Evolutionary conservation across 2,797 vertebrate species (phyloP).

Genomic region (Okamejei kenojei): DNA sequence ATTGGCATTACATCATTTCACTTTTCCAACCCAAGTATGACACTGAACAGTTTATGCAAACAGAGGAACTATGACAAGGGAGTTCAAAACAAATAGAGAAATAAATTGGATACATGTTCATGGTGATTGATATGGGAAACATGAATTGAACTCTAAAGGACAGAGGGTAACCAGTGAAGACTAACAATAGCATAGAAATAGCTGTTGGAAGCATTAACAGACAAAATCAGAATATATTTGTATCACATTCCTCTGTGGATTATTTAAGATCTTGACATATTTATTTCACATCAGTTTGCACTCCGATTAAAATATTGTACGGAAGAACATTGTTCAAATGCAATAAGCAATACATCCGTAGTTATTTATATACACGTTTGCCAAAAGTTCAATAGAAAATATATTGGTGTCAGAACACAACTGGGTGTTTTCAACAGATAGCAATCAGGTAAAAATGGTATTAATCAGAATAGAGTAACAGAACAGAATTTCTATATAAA

Average conservation of each 20-base stretch:
- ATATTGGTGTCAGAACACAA: neutral
- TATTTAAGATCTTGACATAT: neutral
- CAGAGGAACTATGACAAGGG: neutral
- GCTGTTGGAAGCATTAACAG: neutral
- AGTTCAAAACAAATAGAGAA: slow-evolving; percentile 39
- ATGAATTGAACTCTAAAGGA: slow-evolving; percentile 20
- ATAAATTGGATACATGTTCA: slow-evolving; percentile 1
- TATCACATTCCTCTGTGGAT: slow-evolving; percentile 10
- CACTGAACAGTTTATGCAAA: slow-evolving; percentile 36
- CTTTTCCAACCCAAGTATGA: slow-evolving; percentile 35
- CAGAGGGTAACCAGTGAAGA: slow-evolving; percentile 20
- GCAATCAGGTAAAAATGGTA: neutral
- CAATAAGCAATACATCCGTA: neutral
- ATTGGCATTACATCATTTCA: slow-evolving; percentile 32
- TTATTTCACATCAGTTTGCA: neutral
- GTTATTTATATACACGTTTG: neutral
- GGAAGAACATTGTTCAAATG: neutral
- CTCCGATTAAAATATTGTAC: neutral
- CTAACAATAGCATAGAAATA: slow-evolving; percentile 23
- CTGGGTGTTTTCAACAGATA: no score
- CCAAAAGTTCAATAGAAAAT: neutral
- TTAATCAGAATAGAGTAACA: neutral
- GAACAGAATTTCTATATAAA: no score
- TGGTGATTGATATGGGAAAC: slow-evolving; percentile 19
- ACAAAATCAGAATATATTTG: slow-evolving; percentile 8